Base-by-base conservation (phyloP, 2,888 invertebrate species). In the Chironomus tentans region DNA sequence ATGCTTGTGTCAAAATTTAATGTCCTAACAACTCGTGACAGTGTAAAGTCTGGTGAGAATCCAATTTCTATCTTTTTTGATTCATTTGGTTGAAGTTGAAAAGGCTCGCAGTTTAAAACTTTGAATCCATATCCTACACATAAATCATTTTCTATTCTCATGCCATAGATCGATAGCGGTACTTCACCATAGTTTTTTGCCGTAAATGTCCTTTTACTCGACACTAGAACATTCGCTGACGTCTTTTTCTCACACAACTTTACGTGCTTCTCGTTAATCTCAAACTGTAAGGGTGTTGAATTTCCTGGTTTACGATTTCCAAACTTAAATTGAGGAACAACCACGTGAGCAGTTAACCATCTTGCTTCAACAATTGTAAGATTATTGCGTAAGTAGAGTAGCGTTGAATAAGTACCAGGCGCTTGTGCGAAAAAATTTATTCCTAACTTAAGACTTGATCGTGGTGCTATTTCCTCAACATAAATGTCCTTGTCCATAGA, bases 111-210 rank as follows among this genome's bases (percentile, higher is more conserved):
- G 80, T 93, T 90, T 74, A 91, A 84, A 50, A 94, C 88, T 80
- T 88, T 88, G 81, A 93, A 94, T 18, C 94, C 94, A 80, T 91
- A 91, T 7, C 93, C 92, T 83, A 91, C 90, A 81, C 94, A 93
- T 0, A 84, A 82, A 78, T 88, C 84, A 78, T 88, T 88, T 80
- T 89, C 90, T 78, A 94, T 89, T 77, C 85, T 85, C 80, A 87
- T 86, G 0, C 88, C 87, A 78, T 87, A 86, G 78, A 96, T 88
- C 78, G 88, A 87, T 80, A 98, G 89, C n/a, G 92, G 89, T 79
- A 97, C 87, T 81, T 92, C 92, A 1, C 98, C 98, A n/a, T 92
- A 92, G 85, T 98, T 98, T 79, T 92, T 88, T 22, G 93, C 92
- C 10, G 90, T 89, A 83, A 97, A 97, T 65, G 92, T 89, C 77